Conservation (phyloP, 2,113 vertebrate genomes). For the Anser cygnoides region DNA sequence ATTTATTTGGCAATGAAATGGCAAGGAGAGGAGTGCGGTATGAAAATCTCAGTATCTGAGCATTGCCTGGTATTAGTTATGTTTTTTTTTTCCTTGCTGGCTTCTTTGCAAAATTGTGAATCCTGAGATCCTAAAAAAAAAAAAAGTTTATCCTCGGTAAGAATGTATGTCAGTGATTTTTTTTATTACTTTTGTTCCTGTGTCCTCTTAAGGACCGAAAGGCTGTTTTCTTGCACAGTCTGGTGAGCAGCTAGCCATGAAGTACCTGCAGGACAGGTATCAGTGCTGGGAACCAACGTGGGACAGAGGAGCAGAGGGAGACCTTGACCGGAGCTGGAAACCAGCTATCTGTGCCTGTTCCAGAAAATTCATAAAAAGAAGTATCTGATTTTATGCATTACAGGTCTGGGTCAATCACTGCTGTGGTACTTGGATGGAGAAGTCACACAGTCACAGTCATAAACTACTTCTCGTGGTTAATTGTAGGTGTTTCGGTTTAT, state of each 20-base stretch:
- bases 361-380: not conserved
- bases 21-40: not conserved
- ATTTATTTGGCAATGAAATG: not conserved
- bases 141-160: not conserved
- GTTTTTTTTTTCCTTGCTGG: not conserved
- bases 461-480: rapidly evolving
- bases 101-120: not conserved
- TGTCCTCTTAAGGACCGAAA: not conserved
- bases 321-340: not conserved
- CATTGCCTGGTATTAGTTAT: not conserved
- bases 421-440: not conserved
- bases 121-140: not conserved
- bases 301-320: not conserved
- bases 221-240: not conserved
- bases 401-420: not conserved
- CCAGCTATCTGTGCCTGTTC: too few relatives aligned
- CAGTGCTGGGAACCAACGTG: rapidly evolving
- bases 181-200: not conserved
- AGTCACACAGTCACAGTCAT: not conserved
- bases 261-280: not conserved
- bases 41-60: not conserved
- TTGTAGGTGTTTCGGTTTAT: not conserved
- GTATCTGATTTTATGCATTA: not conserved
- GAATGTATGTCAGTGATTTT: not conserved
- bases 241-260: not conserved